phyloP scores from a whole-genome alignment of 2,113 vertebrate genomes.

The Scopus umbretta region DNA sequence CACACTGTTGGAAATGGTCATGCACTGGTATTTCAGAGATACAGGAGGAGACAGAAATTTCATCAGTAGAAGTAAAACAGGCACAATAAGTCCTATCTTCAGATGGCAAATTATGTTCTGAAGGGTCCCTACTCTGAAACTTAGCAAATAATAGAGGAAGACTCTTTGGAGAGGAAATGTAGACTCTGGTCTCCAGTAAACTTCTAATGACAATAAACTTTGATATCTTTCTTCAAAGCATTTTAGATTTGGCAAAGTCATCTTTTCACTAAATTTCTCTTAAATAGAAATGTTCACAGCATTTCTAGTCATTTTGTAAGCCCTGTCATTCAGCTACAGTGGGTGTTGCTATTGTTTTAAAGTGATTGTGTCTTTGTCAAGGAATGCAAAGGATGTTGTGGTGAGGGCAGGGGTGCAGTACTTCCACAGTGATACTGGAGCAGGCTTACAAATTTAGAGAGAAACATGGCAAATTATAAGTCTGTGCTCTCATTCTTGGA shows the following conservation, averaged over 20 bases:
- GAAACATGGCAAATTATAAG: neutral
- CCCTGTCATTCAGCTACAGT: neutral
- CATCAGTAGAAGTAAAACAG: neutral
- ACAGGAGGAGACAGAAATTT: neutral
- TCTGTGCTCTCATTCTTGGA: neutral
- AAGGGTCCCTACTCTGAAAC: neutral
- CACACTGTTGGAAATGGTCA: neutral
- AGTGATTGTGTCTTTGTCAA: neutral
- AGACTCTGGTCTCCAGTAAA: neutral
- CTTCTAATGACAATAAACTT: neutral
- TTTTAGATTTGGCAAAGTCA: neutral
- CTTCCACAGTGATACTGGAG: neutral
- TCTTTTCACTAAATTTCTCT: neutral
- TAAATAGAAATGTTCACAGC: neutral
- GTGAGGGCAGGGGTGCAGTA: fast-evolving
- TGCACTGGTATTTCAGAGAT: neutral
- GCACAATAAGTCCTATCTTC: neutral
- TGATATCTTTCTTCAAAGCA: neutral
- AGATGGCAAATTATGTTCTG: neutral
- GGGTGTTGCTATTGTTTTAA: neutral
- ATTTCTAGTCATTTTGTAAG: neutral
- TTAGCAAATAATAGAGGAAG: neutral
- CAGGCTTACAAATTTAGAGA: neutral
- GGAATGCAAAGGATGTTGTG: fast-evolving
- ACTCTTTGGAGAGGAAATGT: neutral